Evolutionary conservation across 2,888 invertebrate genomes (phyloP).

Genomic region (Punctoribates punctum): DNA sequence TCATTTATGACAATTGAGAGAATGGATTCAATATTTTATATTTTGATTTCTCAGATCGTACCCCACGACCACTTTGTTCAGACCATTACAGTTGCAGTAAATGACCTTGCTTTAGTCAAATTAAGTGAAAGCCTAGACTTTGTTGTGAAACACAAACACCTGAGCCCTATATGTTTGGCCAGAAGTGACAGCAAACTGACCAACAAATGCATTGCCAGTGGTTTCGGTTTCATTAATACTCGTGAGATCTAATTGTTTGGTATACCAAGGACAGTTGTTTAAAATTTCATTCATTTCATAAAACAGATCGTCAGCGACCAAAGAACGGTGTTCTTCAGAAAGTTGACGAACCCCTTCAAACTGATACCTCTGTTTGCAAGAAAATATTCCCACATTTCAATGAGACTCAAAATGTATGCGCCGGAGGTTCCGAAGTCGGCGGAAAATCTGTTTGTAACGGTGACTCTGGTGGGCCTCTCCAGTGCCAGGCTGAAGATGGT

Average conservation of each 20-base stretch:
- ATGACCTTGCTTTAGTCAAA: constrained; percentile 54
- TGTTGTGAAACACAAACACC: not conserved
- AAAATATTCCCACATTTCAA: not conserved
- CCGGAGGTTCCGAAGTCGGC: not conserved
- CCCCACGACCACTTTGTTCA: not conserved
- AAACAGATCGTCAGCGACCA: too few relatives aligned
- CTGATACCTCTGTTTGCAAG: not conserved
- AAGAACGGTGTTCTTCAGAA: not conserved
- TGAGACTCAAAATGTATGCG: constrained; percentile 12
- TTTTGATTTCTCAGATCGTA: not conserved
- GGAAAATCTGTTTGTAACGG: constrained; percentile 49
- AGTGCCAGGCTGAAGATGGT: not conserved
- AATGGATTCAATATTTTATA: not conserved
- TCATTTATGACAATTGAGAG: not conserved
- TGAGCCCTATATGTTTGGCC: constrained; percentile 17
- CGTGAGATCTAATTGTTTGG: too few relatives aligned
- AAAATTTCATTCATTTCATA: too few relatives aligned
- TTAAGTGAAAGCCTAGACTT: constrained; percentile 23
- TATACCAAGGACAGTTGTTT: too few relatives aligned
- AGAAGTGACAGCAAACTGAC: not conserved
- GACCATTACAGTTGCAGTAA: not conserved
- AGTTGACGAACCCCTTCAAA: not conserved
- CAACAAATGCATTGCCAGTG: constrained; percentile 31
- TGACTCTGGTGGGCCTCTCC: constrained; percentile 37
- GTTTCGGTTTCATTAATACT: constrained; percentile 25